phyloP scores from a whole-genome alignment of 1,140 invertebrate genomes.

The Dreissena rostriformis region DNA sequence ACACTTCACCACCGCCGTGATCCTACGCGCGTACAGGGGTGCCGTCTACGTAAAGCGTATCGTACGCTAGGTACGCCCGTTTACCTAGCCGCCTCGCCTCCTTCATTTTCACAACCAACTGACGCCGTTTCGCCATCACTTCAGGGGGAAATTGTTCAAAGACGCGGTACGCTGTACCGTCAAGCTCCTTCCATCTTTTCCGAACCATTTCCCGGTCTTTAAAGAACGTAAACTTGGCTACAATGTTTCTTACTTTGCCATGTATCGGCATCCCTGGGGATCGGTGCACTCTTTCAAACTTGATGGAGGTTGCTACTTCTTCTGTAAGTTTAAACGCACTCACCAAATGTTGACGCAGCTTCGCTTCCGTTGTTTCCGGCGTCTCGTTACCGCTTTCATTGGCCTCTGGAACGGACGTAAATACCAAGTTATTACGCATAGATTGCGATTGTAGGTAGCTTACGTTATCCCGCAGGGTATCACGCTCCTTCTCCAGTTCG shows the following conservation, averaged over 20 bases:
- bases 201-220: slow-evolving; percentile 4
- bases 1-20: too few species aligned
- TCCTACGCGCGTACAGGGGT: too few species aligned
- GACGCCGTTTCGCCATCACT: background rate
- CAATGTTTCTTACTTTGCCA: background rate
- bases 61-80: too few species aligned
- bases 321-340: too few species aligned
- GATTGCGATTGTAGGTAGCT: slow-evolving; percentile 1
- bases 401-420: background rate
- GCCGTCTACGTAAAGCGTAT: too few species aligned
- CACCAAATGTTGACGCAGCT: too few species aligned
- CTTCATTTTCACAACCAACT: background rate
- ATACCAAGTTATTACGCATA: background rate
- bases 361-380: too few species aligned
- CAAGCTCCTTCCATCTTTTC: background rate
- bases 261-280: background rate
- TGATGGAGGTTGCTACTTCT: background rate
- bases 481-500: slow-evolving; percentile 8
- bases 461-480: slow-evolving; percentile 8
- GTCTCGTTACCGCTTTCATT: too few species aligned
- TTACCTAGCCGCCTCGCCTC: background rate
- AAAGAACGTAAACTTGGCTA: background rate
- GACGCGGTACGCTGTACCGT: background rate
- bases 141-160: background rate
- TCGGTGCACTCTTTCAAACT: background rate